Conservation (phyloP, 2,888 invertebrate species). For the Omphaloscelis lunosa region DNA sequence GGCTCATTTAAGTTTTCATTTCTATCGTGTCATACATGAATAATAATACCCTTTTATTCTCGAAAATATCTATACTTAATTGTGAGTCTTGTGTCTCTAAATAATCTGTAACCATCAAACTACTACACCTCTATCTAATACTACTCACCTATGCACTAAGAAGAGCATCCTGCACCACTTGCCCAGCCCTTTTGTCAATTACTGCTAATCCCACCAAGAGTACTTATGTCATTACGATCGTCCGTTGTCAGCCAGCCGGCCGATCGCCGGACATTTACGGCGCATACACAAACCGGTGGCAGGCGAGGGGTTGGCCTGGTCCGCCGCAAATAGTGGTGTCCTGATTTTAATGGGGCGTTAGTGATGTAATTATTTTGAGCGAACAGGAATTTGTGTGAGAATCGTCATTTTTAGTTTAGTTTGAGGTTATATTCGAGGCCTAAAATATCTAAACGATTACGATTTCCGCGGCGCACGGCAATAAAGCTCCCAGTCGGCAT, state of each 20-base stretch:
- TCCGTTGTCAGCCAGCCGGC: not conserved
- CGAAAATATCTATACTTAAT: not conserved
- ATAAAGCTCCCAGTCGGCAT: too few species aligned
- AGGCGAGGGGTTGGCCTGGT: conserved; percentile 42
- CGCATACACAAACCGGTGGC: conserved; percentile 37
- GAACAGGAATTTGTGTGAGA: conserved; percentile 11
- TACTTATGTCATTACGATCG: conserved; percentile 18
- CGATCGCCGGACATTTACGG: conserved; percentile 43
- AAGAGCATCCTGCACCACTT: not conserved
- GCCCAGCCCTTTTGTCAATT: conserved; percentile 26
- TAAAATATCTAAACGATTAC: too few species aligned
- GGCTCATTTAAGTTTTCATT: not conserved
- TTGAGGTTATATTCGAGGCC: not conserved
- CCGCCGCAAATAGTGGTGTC: conserved; percentile 58
- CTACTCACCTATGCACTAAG: not conserved
- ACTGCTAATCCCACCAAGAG: conserved; percentile 16
- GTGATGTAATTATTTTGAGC: conserved; percentile 57
- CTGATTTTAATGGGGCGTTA: conserved; percentile 62
- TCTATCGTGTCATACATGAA: not conserved
- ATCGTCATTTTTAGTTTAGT: not conserved
- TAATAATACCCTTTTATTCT: not conserved
- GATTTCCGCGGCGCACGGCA: too few species aligned
- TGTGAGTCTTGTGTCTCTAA: not conserved
- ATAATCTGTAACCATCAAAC: not conserved
- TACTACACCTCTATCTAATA: not conserved